Conservation (phyloP, 1,140 invertebrate genomes). For the Euura lappo region DNA sequence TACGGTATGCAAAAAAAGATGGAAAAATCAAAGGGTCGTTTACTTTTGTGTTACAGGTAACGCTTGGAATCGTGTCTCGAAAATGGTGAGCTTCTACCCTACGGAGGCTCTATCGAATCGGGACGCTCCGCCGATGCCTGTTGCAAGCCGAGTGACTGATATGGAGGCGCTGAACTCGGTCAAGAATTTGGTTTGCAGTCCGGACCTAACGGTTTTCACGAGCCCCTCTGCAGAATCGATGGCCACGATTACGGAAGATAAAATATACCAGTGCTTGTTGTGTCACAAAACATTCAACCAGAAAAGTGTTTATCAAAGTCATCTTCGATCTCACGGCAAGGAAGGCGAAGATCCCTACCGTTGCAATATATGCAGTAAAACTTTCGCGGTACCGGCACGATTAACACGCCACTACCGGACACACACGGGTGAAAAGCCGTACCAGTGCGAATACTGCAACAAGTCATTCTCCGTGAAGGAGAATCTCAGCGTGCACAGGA, state of each 20-base stretch:
- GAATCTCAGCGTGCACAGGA: constrained; percentile 88
- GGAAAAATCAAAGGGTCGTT: no score
- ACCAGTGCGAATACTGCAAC: constrained; percentile 90
- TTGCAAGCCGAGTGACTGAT: constrained; percentile 21
- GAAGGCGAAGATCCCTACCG: constrained; percentile 78
- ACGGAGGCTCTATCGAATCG: constrained; percentile 18
- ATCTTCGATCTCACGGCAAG: constrained; percentile 66
- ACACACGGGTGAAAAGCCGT: constrained; percentile 86
- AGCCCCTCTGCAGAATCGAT: constrained; percentile 24
- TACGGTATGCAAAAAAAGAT: no score
- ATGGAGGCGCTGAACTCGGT: constrained; percentile 40
- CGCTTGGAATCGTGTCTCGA: constrained; percentile 3
- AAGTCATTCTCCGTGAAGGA: constrained; percentile 93
- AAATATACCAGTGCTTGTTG: constrained; percentile 61
- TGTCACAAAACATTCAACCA: constrained; percentile 68
- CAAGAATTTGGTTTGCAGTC: constrained; percentile 52
- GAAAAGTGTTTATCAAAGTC: constrained; percentile 66
- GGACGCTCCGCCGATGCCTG: constrained; percentile 25
- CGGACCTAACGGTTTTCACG: constrained; percentile 45
- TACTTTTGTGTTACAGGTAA: constrained; percentile 27
- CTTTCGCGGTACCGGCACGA: constrained; percentile 89
- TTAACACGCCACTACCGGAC: constrained; percentile 90
- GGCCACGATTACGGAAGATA: constrained; percentile 16
- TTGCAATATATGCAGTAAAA: constrained; percentile 91
- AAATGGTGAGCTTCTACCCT: constrained; percentile 51